Percentiles rank a stretch among this genome's conserved stretches.
These are phyloP conservation scores for Tachyglossus aculeatus DNA, from an alignment of 2,797 vertebrate species.

Conservation along the genomic window DNA sequence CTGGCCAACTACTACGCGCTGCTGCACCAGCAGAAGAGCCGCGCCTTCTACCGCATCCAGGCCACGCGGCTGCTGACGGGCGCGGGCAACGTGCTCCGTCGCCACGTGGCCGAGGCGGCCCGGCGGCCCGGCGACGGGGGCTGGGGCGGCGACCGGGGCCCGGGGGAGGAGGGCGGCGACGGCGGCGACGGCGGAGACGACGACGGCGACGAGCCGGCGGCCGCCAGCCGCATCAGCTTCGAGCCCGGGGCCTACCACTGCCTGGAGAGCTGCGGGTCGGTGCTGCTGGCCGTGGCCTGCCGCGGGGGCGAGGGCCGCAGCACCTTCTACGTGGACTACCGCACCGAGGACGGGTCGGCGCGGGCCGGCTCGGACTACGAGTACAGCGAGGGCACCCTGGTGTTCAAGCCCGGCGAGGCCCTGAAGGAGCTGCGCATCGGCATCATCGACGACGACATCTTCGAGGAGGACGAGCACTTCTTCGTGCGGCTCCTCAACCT, in stretches of 20 bases:
- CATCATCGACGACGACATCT: constrained; percentile 95
- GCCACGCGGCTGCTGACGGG: constrained; percentile 95
- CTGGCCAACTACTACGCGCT: constrained; percentile 89
- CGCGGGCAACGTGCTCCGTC: constrained; percentile 92
- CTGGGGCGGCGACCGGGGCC: background rate
- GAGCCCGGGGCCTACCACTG: constrained; percentile 89
- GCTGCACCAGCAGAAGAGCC: constrained; percentile 94
- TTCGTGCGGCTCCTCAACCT: constrained; percentile 89
- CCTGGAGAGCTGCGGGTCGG: constrained; percentile 92
- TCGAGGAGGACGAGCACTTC: constrained; percentile 93
- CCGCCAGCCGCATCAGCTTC: constrained; percentile 90
- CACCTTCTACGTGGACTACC: constrained; percentile 96
- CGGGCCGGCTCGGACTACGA: constrained; percentile 76
- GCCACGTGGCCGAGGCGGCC: constrained; percentile 84
- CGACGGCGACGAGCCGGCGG: constrained; percentile 66
- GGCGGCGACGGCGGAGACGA: constrained; percentile 57
- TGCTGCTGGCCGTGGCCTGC: constrained; percentile 81
- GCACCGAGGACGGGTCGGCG: constrained; percentile 93
- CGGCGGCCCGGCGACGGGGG: constrained; percentile 50
- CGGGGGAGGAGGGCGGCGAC: constrained; percentile 44
- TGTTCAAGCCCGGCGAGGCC: constrained; percentile 94
- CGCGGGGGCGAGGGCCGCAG: constrained; percentile 84
- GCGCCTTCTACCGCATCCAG: constrained; percentile 94
- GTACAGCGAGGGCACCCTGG: constrained; percentile 87
- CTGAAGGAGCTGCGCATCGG: constrained; percentile 89